These are phyloP conservation scores for Pheosia tremula DNA, from an alignment of 2,888 invertebrate genomes.

Conservation along the genomic window DNA sequence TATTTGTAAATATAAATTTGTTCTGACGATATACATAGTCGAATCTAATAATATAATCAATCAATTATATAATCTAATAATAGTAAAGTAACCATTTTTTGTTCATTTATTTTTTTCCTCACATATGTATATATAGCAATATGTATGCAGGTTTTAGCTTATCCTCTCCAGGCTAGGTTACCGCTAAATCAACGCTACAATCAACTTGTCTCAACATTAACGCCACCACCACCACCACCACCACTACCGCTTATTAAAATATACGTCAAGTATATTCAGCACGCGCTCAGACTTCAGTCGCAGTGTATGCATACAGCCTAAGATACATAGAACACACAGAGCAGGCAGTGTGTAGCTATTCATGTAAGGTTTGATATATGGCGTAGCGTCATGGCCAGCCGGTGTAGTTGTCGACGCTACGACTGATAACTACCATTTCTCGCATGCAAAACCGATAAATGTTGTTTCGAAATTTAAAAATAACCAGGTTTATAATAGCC, in stretches of 20 bases:
- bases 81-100: too few relatives aligned
- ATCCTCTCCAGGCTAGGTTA: too few relatives aligned
- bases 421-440: constrained; percentile 28
- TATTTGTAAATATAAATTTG: too few relatives aligned
- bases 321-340: constrained; percentile 11
- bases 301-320: not conserved
- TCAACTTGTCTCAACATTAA: not conserved
- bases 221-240: too few relatives aligned
- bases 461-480: not conserved
- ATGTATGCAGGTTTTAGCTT: too few relatives aligned
- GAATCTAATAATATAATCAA: too few relatives aligned
- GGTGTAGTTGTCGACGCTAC: constrained; percentile 39
- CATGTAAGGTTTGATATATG: constrained; percentile 51
- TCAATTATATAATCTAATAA: too few relatives aligned
- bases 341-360: constrained; percentile 37
- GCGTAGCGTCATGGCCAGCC: constrained; percentile 46
- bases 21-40: too few relatives aligned
- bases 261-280: not conserved
- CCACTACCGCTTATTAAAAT: not conserved
- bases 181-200: not conserved
- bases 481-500: not conserved
- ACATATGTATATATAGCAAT: too few relatives aligned
- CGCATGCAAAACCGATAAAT: constrained; percentile 11
- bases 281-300: constrained; percentile 3
- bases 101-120: too few relatives aligned